These are phyloP conservation scores for Speoplatyrhinus poulsoni DNA, from an alignment of 2,113 vertebrate species.

Conservation along the genomic window DNA sequence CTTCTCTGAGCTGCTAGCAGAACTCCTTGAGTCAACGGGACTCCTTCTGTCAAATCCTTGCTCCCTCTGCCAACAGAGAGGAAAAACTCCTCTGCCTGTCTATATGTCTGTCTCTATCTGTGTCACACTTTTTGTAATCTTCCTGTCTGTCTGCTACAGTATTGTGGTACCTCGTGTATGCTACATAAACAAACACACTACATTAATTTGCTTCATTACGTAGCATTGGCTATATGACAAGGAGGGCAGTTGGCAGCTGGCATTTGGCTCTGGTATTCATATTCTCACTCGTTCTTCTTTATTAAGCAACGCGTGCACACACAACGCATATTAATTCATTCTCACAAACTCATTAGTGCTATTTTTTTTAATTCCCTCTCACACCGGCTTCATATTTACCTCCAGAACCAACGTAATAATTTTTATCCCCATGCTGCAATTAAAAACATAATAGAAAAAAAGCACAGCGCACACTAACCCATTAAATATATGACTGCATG, in stretches of 20 bases:
- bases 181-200: too few relatives aligned
- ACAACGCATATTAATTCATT: constrained; percentile 49
- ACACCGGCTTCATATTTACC: constrained; percentile 63
- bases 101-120: neutral
- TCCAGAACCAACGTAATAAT: constrained; percentile 65
- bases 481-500: constrained; percentile 66
- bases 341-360: constrained; percentile 56
- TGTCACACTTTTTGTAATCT: neutral
- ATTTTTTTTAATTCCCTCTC: constrained; percentile 42
- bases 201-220: neutral
- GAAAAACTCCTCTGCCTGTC: constrained; percentile 1
- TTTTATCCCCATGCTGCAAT: constrained; percentile 62
- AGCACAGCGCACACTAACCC: constrained; percentile 51
- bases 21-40: constrained; percentile 44
- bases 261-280: constrained; percentile 11
- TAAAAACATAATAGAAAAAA: constrained; percentile 20
- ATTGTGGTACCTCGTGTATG: too few relatives aligned
- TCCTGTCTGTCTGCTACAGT: too few relatives aligned
- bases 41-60: constrained; percentile 12
- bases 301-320: constrained; percentile 50
- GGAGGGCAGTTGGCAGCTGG: constrained; percentile 23
- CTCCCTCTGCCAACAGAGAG: constrained; percentile 3
- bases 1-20: constrained; percentile 34
- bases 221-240: neutral
- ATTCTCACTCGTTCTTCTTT: constrained; percentile 53